phyloP scores from a whole-genome alignment of 2,888 invertebrate genomes.

The Cinara cedri region DNA sequence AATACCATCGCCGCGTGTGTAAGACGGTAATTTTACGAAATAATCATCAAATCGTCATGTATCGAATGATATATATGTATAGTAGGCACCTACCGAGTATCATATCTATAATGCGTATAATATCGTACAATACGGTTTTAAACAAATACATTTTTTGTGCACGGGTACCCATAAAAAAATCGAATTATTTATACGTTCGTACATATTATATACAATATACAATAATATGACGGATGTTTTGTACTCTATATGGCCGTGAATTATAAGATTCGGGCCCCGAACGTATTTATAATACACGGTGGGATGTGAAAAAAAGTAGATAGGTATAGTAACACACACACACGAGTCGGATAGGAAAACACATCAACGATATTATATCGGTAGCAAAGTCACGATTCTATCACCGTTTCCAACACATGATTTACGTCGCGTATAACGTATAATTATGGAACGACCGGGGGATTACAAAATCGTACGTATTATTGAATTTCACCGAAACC shows the following conservation, averaged over 20 bases:
- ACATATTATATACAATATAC: too few relatives aligned
- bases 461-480: constrained; percentile 35
- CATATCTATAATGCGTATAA: too few relatives aligned
- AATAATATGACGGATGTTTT: background rate
- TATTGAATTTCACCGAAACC: constrained; percentile 50
- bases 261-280: background rate
- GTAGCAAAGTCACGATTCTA: constrained; percentile 55
- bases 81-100: too few relatives aligned
- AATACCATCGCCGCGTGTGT: background rate
- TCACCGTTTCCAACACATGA: constrained; percentile 51
- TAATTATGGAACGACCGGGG: constrained; percentile 32
- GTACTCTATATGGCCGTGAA: too few relatives aligned
- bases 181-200: background rate
- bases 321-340: too few relatives aligned
- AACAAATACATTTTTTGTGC: constrained; percentile 7
- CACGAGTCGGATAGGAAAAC: too few relatives aligned
- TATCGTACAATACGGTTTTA: background rate
- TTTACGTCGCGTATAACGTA: constrained; percentile 44
- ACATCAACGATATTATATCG: constrained; percentile 12
- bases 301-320: background rate
- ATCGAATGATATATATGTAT: background rate
- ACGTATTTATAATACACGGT: background rate
- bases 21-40: background rate
- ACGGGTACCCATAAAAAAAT: background rate
- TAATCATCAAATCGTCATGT: background rate